Base-by-base conservation (phyloP, 2,113 vertebrate species). In the Corythoichthys intestinalis region DNA sequence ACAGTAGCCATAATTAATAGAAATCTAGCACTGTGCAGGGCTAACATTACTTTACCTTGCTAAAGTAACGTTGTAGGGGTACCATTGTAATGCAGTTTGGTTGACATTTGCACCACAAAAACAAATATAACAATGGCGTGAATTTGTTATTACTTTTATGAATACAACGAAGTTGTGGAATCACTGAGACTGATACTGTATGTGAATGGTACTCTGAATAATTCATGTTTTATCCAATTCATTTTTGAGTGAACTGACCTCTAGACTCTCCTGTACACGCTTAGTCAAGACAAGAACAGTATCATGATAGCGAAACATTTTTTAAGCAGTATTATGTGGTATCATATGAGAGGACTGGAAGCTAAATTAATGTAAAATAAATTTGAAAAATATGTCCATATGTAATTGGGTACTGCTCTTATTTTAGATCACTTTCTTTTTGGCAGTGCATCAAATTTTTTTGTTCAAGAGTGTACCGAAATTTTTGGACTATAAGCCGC, bases 211-310 rank as follows among this genome's bases (percentile, higher is more conserved):
- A 70, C 65, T 74, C 63, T 79, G 62, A 71, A 81, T 66, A 59
- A 66, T 70, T 70, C 35, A 34, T 76, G 20, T 68, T 80, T 65
- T 67, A 62, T 79, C 60, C 71, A 65, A 15, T 70, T 38, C 58
- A 70, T 83, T 75, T 86, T 81, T 73, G 52, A 68, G 83, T 58
- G 34, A 58, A 12, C 34, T 58, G 28, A 58, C 10, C 34, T 58
- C 12, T 12, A 37, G 11, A 6, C 10, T 34, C 54, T 56, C 34
- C 20, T 10, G 46, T 47, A 47, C 46, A 2, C 3, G 1, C 11
- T 4, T 3, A 14, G 47, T 11, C 47, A 49, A 49, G 11, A 14
- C 12, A 49, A 49, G 12, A 49, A 11, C 14, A 57, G 28, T 35
- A 34, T 13, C 11, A 57, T 34, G 34, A 57, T 57, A 57, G 11